phyloP scores from a whole-genome alignment of 2,888 invertebrate genomes.

The Lepeophtheirus nordmannii region DNA sequence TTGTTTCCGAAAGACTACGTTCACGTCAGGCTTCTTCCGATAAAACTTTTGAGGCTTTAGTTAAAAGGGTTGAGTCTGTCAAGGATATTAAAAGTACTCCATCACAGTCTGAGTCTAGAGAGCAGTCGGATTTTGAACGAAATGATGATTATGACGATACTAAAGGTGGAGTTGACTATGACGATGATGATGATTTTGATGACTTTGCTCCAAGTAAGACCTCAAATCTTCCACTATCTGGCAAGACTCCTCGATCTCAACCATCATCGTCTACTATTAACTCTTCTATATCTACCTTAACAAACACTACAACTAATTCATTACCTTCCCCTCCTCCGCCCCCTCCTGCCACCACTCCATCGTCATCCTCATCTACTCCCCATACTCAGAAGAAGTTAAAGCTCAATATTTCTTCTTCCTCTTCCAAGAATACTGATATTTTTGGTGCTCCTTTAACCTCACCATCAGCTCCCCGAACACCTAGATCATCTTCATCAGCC shows the following conservation, averaged over 20 bases:
- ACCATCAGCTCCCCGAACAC: neutral
- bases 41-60: neutral
- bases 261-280: neutral
- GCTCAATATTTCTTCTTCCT: no score
- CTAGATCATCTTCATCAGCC: neutral
- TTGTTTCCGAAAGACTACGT: neutral
- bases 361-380: no score
- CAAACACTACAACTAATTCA: neutral
- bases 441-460: neutral
- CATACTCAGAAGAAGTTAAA: no score
- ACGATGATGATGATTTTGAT: conserved; percentile 18
- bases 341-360: neutral
- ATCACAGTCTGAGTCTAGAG: conserved; percentile 1
- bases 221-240: neutral
- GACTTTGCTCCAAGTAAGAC: conserved; percentile 5
- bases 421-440: neutral
- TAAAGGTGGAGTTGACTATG: conserved; percentile 23
- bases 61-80: conserved; percentile 1
- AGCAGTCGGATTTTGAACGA: neutral
- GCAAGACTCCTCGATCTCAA: neutral
- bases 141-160: conserved; percentile 16
- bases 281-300: neutral
- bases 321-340: neutral
- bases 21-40: neutral
- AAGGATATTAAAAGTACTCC: neutral